Conservation (phyloP, 2,113 vertebrate species). For the Lates calcarifer region DNA sequence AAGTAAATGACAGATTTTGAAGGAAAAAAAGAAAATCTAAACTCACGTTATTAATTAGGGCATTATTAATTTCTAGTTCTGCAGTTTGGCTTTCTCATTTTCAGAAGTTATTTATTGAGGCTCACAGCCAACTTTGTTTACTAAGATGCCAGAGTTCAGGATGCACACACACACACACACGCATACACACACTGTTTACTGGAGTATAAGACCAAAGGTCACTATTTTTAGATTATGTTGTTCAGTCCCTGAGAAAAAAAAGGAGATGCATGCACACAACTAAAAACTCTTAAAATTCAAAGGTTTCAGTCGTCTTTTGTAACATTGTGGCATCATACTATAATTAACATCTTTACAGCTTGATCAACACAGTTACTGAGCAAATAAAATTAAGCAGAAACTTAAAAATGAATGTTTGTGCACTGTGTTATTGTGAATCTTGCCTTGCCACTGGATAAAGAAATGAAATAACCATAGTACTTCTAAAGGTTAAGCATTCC, state of each 20-base stretch:
- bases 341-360: slow-evolving; percentile 1
- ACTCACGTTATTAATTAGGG: slow-evolving; percentile 23
- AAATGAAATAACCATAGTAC: slow-evolving; percentile 58
- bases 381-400: not conserved
- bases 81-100: slow-evolving; percentile 53
- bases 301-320: not conserved
- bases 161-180: too few species aligned
- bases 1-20: slow-evolving; percentile 14
- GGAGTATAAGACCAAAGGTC: slow-evolving; percentile 63
- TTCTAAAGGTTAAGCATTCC: slow-evolving; percentile 74
- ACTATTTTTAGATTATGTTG: slow-evolving; percentile 67
- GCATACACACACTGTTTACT: slow-evolving; percentile 44
- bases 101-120: slow-evolving; percentile 71
- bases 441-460: slow-evolving; percentile 5
- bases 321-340: not conserved
- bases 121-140: slow-evolving; percentile 68
- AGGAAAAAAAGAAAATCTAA: not conserved
- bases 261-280: slow-evolving; percentile 8
- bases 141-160: slow-evolving; percentile 66
- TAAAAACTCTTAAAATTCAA: not conserved
- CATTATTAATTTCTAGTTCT: slow-evolving; percentile 55
- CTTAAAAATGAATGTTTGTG: not conserved
- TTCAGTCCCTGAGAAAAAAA: slow-evolving; percentile 40
- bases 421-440: not conserved
- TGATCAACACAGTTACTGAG: not conserved